These are phyloP conservation scores for Clytia hemisphaerica DNA, from an alignment of 30 jellyfish, hydroid and myxozoan species.

Conservation along the genomic window DNA sequence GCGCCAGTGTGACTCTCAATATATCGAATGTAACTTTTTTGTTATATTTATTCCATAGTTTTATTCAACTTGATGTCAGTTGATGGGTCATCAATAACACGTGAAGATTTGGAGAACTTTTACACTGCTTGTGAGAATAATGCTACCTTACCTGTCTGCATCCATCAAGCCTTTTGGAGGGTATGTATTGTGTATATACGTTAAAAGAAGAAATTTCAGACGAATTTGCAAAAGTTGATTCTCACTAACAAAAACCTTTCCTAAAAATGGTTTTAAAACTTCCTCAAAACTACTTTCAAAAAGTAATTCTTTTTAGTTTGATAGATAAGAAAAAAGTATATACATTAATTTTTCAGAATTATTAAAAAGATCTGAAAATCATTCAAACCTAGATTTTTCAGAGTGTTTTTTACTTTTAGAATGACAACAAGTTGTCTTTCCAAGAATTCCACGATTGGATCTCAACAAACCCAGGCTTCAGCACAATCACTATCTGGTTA, in stretches of 20 bases:
- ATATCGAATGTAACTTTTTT: neutral
- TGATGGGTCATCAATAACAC: conserved; percentile 68
- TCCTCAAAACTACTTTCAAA: too few relatives aligned
- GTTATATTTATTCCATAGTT: conserved; percentile 29
- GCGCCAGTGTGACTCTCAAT: neutral
- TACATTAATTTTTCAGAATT: too few relatives aligned
- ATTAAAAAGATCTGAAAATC: too few relatives aligned
- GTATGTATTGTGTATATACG: too few relatives aligned
- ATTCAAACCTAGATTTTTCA: neutral
- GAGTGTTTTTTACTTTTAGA: neutral
- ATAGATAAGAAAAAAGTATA: too few relatives aligned
- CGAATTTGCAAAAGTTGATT: too few relatives aligned
- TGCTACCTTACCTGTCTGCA: neutral
- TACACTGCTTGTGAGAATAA: conserved; percentile 54
- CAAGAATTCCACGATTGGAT: conserved; percentile 65
- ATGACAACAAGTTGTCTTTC: neutral
- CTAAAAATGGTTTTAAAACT: too few relatives aligned
- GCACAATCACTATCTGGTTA: conserved; percentile 77
- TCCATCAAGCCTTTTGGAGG: conserved; percentile 14
- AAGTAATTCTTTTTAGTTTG: too few relatives aligned
- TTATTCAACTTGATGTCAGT: conserved; percentile 75
- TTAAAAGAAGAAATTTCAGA: too few relatives aligned
- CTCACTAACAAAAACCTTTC: too few relatives aligned
- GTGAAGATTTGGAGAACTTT: conserved; percentile 84
- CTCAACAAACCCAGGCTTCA: conserved; percentile 39